Conservation (phyloP, 2,797 vertebrate genomes). For the Delichon dasypus region DNA sequence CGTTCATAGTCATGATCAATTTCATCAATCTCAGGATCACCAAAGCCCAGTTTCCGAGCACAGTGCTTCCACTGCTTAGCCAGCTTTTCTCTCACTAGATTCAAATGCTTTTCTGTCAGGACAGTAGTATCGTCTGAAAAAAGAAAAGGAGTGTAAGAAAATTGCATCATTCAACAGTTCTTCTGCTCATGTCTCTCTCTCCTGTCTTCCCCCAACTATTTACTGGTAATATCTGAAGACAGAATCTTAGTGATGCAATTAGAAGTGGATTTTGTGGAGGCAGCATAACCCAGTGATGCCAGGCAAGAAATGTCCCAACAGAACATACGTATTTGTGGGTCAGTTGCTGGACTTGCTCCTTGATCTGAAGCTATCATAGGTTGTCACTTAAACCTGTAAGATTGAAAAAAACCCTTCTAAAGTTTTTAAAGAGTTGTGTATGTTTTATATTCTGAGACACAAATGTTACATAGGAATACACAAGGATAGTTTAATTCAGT, state of each 20-base stretch:
- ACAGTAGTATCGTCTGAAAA: slow-evolving; percentile 60
- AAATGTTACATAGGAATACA: not conserved
- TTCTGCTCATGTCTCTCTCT: not conserved
- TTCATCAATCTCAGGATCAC: slow-evolving; percentile 84
- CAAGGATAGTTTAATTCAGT: not conserved
- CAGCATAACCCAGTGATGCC: not conserved
- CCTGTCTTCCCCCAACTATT: not conserved
- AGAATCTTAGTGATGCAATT: not conserved
- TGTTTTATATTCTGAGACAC: not conserved
- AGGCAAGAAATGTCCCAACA: not conserved
- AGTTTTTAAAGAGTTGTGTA: not conserved
- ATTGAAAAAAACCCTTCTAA: not conserved
- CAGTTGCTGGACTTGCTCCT: not conserved
- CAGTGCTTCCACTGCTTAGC: slow-evolving; percentile 87
- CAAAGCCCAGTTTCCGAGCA: slow-evolving; percentile 85
- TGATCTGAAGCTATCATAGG: not conserved
- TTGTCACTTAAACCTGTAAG: not conserved
- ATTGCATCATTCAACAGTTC: not conserved
- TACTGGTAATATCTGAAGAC: not conserved
- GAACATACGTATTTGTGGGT: not conserved
- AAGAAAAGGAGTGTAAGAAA: not conserved
- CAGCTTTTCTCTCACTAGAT: slow-evolving; percentile 85
- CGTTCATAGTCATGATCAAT: slow-evolving; percentile 88
- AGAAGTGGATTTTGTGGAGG: not conserved
- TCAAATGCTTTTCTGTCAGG: slow-evolving; percentile 81